Evolutionary conservation across 2,888 invertebrate species (phyloP), one percentile per base, ranked within the genome.

Genomic region (Aquatica leii): DNA sequence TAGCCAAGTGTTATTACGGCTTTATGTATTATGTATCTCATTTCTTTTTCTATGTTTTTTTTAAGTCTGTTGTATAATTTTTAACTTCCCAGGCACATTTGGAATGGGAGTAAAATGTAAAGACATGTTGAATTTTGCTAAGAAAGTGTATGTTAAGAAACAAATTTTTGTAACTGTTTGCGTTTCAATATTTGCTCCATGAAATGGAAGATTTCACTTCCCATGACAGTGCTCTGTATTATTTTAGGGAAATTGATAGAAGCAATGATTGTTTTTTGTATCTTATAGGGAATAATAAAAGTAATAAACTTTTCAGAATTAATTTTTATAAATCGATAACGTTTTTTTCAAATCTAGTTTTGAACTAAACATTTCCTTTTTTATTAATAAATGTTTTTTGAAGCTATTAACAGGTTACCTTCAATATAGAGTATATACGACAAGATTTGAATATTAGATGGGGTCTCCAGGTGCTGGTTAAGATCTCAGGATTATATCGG

Each of bases 231-330:
- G 84, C 84, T 84, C 84, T 85, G 84, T 84, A 82, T 84, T 85
- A 83, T 82, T 82, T 81, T 82, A 82, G 84, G 82, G 80, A 82
- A 81, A 78, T 78, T 75, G 76, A 74, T 76, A 77, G 77, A 82
- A 82, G 82, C 84, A 82, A 85, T 85, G 84, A 85, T 86, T 85
- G 84, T 85, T 86, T 85, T 86, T 86, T 86, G 83, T 86, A 86
- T 85, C 84, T 85, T 82, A 84, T 85, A 86, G 85, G 63, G 59
- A 59, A 59, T 63, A 63, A 63, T 59, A 63, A 63, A 63, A 63
- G 37, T 63, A 63, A 63, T 63, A 63, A 60, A 63, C 63, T 63
- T 63, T 63, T 63, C 41, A 63, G 59, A 63, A 52, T 8, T 52
- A 37, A 46, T 18, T 46, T 46, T 46, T 20, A 17, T 8, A 46